phyloP scores from a whole-genome alignment of 2,113 vertebrate genomes.

The Sialia sialis region DNA sequence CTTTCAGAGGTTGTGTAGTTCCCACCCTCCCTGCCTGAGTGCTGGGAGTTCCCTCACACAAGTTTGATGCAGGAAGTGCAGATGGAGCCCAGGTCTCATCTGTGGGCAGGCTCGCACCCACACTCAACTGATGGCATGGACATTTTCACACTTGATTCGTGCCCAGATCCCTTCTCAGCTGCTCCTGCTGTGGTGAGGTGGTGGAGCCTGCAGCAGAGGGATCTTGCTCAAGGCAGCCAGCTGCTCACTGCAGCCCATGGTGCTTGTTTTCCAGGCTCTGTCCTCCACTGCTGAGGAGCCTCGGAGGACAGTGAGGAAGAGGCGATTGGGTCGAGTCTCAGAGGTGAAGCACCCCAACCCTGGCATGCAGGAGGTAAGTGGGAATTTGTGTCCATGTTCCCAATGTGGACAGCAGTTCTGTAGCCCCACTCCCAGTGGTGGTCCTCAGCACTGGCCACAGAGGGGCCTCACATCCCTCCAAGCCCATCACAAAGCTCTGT shows the following conservation, averaged over 20 bases:
- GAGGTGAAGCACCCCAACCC: accelerated
- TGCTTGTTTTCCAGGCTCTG: slow-evolving; percentile 24
- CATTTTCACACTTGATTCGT: background rate
- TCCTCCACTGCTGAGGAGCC: background rate
- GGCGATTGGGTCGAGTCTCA: background rate
- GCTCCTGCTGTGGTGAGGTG: background rate
- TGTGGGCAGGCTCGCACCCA: background rate
- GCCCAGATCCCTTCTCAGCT: background rate
- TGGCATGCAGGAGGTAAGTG: slow-evolving; percentile 40
- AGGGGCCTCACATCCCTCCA: background rate
- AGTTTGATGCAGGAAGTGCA: background rate
- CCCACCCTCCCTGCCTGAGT: background rate
- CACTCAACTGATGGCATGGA: accelerated
- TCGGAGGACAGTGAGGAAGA: background rate
- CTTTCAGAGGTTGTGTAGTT: background rate
- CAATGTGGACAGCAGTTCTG: background rate
- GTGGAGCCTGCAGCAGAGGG: background rate
- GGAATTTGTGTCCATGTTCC: background rate
- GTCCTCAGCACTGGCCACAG: background rate
- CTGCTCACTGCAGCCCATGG: background rate
- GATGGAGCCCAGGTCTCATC: background rate
- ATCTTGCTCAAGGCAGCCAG: background rate
- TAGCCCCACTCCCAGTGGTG: background rate
- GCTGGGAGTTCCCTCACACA: background rate
- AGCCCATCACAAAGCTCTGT: accelerated